phyloP scores from a whole-genome alignment of 2,113 vertebrate species.

The Albula glossodonta region DNA sequence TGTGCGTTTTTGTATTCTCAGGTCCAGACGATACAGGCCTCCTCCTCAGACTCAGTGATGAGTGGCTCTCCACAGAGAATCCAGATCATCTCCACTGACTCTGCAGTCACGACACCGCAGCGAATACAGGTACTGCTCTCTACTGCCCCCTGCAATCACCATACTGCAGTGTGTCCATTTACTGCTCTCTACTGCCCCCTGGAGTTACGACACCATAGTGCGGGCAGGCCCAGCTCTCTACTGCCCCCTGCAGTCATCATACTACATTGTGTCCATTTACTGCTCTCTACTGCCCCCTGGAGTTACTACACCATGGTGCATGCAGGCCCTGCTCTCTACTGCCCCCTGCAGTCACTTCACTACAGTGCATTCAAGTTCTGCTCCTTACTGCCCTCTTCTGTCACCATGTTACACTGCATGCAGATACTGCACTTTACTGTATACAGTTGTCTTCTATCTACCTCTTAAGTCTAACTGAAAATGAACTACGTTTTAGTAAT shows the following conservation, averaged over 20 bases:
- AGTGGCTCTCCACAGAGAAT: slow-evolving; percentile 89
- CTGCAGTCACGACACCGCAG: slow-evolving; percentile 82
- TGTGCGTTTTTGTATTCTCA: slow-evolving; percentile 43
- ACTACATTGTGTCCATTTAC: too few relatives aligned
- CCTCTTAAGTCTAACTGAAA: too few relatives aligned
- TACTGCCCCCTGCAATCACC: slow-evolving; percentile 59
- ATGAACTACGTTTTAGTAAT: neutral
- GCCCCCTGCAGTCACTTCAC: too few relatives aligned
- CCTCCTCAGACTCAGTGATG: slow-evolving; percentile 84
- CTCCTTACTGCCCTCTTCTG: slow-evolving; percentile 32
- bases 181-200: slow-evolving; percentile 43
- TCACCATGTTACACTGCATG: slow-evolving; percentile 76
- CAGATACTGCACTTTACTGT: neutral
- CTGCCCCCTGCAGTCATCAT: too few relatives aligned
- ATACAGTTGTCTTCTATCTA: too few relatives aligned
- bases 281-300: too few relatives aligned
- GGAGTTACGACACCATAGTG: neutral
- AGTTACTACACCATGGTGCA: too few relatives aligned
- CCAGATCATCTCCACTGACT: slow-evolving; percentile 90
- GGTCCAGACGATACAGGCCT: slow-evolving; percentile 71
- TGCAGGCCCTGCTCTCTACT: too few relatives aligned
- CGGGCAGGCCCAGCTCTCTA: too few relatives aligned
- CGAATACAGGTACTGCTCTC: slow-evolving; percentile 83
- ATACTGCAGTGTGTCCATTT: slow-evolving; percentile 76
- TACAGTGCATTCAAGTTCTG: too few relatives aligned